A percentile compares a stretch with the other conserved stretches of the same genome.
phyloP scores from a whole-genome alignment of 2,888 invertebrate species.

The Lamproptera curius region DNA sequence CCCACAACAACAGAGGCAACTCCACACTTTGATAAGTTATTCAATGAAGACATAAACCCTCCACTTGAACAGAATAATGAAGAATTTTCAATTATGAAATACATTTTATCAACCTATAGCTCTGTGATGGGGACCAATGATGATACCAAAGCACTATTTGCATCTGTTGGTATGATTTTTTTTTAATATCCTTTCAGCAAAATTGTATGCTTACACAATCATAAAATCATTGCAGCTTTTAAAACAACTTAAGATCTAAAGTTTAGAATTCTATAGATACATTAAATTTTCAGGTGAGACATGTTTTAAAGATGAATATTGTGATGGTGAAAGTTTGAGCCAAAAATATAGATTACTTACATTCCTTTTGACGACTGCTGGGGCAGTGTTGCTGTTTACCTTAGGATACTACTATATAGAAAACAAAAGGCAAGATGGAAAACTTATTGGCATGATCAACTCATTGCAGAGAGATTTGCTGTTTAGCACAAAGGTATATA shows the following conservation, averaged over 20 bases:
- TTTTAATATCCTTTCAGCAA: constrained; percentile 1
- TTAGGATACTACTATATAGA: constrained; percentile 88
- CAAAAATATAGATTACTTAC: constrained; percentile 71
- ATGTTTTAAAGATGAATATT: constrained; percentile 61
- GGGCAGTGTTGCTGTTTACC: constrained; percentile 84
- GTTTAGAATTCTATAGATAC: too few relatives aligned
- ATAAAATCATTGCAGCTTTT: too few relatives aligned
- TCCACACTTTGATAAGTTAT: constrained; percentile 37
- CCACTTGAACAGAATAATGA: constrained; percentile 29
- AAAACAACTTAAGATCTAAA: too few relatives aligned
- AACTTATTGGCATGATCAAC: constrained; percentile 82
- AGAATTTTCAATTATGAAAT: constrained; percentile 56
- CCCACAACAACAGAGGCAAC: constrained; percentile 50
- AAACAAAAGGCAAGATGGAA: constrained; percentile 83
- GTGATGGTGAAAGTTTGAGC: constrained; percentile 53
- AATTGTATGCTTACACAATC: too few relatives aligned
- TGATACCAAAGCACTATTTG: constrained; percentile 59
- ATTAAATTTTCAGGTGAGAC: constrained; percentile 50
- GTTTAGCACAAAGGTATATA: constrained; percentile 69
- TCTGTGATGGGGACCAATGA: constrained; percentile 53
- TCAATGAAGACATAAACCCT: constrained; percentile 38
- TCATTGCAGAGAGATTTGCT: constrained; percentile 68
- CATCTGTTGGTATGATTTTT: constrained; percentile 46
- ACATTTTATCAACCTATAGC: constrained; percentile 49
- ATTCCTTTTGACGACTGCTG: constrained; percentile 82